phyloP scores from a whole-genome alignment of 2,797 vertebrate species.

The Ptychobarbus kaznakovi region DNA sequence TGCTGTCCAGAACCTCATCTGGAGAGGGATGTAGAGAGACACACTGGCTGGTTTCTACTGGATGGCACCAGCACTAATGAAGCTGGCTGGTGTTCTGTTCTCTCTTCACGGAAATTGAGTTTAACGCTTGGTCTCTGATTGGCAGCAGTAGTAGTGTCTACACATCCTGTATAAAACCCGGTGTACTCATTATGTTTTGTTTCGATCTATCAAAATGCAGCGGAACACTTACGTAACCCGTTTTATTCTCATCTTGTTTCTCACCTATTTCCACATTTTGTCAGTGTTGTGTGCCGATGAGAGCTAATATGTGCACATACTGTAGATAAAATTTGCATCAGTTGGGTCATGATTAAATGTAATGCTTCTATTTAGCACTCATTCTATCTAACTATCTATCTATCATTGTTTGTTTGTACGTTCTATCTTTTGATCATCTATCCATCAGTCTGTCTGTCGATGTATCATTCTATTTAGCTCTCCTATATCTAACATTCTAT shows the following conservation, averaged over 20 bases:
- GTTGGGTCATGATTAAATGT: background rate
- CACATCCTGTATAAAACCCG: constrained; percentile 5
- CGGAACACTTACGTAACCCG: constrained; percentile 31
- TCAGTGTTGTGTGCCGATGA: background rate
- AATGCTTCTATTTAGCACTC: background rate
- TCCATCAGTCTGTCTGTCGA: too few relatives aligned
- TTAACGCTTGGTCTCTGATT: constrained; percentile 6
- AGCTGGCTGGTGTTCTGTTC: constrained; percentile 24
- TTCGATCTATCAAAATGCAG: background rate
- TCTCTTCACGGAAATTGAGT: constrained; percentile 37
- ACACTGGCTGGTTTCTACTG: constrained; percentile 4
- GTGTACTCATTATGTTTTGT: background rate
- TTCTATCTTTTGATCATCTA: too few relatives aligned
- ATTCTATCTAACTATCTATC: background rate
- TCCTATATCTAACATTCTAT: background rate
- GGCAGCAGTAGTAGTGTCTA: background rate
- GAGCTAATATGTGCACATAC: background rate
- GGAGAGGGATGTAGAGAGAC: background rate
- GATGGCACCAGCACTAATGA: constrained; percentile 1
- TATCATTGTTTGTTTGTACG: too few relatives aligned
- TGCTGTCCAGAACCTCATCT: constrained; percentile 9
- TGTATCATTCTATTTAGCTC: background rate
- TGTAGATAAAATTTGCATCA: background rate
- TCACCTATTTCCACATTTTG: background rate
- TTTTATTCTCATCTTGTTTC: constrained; percentile 12